Percentiles rank a stretch among this genome's conserved stretches.
These are phyloP conservation scores for Parazoanthus darwini DNA, from an alignment of 92 coral and sea anemone genomes.

Conservation along the genomic window DNA sequence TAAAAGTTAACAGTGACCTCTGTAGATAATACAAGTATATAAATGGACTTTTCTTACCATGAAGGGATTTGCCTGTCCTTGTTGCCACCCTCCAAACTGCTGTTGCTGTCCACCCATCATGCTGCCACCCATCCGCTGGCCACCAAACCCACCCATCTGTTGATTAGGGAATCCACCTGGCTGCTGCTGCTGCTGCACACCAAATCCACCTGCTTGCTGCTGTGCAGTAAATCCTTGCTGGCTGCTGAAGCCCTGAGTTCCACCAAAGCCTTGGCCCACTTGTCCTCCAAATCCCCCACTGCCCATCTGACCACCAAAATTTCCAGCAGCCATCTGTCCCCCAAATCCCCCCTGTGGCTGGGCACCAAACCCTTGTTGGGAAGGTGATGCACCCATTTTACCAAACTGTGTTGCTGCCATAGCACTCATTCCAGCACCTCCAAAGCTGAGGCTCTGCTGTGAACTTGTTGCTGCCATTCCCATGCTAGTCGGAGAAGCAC, in stretches of 20 bases:
- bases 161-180: constrained; percentile 67
- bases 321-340: constrained; percentile 56
- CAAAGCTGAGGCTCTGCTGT: constrained; percentile 83
- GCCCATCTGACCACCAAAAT: constrained; percentile 66
- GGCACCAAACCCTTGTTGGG: constrained; percentile 45
- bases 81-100: constrained; percentile 97
- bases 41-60: constrained; percentile 63
- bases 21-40: background rate
- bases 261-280: constrained; percentile 57
- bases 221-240: constrained; percentile 32
- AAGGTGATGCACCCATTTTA: constrained; percentile 77
- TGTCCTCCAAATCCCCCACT: constrained; percentile 48
- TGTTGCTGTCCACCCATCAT: constrained; percentile 72
- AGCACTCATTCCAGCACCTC: constrained; percentile 94
- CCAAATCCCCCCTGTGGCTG: constrained; percentile 65
- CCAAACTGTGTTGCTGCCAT: constrained; percentile 98
- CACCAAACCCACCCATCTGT: constrained; percentile 65
- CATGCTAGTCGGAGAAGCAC: constrained; percentile 56
- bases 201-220: constrained; percentile 45
- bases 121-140: constrained; percentile 62
- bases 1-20: background rate
- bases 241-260: constrained; percentile 28
- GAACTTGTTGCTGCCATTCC: constrained; percentile 63
- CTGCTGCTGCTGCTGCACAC: constrained; percentile 59
- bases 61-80: constrained; percentile 89